Percentiles rank a stretch among this genome's conserved stretches.
Conservation (phyloP, 2,797 vertebrate species). For the Darevskia nairensis region DNA sequence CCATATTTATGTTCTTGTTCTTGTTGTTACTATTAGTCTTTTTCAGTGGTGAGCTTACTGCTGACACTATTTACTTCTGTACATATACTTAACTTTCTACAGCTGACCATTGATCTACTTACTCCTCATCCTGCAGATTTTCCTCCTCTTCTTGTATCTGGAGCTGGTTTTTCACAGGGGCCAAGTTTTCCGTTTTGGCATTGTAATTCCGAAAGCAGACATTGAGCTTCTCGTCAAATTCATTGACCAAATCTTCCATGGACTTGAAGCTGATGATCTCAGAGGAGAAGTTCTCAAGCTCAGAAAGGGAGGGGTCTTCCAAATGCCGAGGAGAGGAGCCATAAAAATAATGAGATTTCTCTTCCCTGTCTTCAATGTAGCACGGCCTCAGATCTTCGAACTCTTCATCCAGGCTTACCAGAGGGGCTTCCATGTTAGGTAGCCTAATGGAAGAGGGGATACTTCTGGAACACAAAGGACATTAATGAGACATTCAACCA, state of each 20-base stretch:
- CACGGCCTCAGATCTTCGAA: conserved; percentile 91
- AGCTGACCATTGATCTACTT: conserved; percentile 68
- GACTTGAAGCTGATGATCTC: conserved; percentile 98
- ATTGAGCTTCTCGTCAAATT: conserved; percentile 95
- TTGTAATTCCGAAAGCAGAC: conserved; percentile 97
- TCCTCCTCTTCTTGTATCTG: conserved; percentile 91
- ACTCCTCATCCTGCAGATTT: conserved; percentile 92
- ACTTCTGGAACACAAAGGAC: conserved; percentile 53
- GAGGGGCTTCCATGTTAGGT: conserved; percentile 89
- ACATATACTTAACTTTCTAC: not conserved
- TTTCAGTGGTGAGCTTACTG: no score
- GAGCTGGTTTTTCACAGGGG: conserved; percentile 89
- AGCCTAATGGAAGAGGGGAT: not conserved
- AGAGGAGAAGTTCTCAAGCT: conserved; percentile 93
- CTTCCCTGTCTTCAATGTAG: conserved; percentile 81
- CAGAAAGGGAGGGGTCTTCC: conserved; percentile 92
- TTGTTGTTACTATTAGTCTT: no score
- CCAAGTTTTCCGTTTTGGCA: conserved; percentile 91
- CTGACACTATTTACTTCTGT: no score
- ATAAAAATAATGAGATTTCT: conserved; percentile 67
- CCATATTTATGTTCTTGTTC: no score
- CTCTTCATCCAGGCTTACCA: conserved; percentile 94
- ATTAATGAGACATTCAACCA: not conserved
- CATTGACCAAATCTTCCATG: conserved; percentile 96
- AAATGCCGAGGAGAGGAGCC: conserved; percentile 75